phyloP scores from a whole-genome alignment of 92 coral and sea anemone genomes.

The Paragorgia papillata region DNA sequence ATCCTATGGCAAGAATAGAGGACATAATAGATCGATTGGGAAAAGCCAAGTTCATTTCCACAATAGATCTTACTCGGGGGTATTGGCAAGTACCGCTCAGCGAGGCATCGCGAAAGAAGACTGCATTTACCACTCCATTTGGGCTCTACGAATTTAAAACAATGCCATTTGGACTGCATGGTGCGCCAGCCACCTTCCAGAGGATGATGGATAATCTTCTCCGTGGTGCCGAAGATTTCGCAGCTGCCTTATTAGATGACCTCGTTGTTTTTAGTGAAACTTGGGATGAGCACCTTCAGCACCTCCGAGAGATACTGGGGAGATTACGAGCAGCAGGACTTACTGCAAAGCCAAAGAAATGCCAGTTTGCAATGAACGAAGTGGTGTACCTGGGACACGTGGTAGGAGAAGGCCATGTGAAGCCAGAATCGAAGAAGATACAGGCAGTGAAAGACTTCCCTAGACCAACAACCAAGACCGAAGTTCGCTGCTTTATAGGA shows the following conservation, averaged over 20 bases:
- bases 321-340: conserved; percentile 31
- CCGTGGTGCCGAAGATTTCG: not conserved
- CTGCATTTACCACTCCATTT: not conserved
- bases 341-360: conserved; percentile 52
- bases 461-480: conserved; percentile 48
- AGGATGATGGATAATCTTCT: not conserved
- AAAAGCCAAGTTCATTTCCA: conserved; percentile 16
- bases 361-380: conserved; percentile 19
- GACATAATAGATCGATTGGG: conserved; percentile 18
- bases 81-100: not conserved
- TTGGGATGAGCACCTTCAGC: conserved; percentile 37
- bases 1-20: conserved; percentile 46
- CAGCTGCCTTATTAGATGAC: conserved; percentile 53
- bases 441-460: conserved; percentile 20
- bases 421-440: conserved; percentile 23
- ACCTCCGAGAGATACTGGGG: conserved; percentile 34
- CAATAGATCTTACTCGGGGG: not conserved
- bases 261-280: conserved; percentile 30
- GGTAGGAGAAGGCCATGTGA: conserved; percentile 7
- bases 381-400: conserved; percentile 44
- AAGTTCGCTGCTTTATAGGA: conserved; percentile 36
- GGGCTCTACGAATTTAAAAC: conserved; percentile 10
- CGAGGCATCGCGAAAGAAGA: not conserved
- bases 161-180: too few relatives aligned
- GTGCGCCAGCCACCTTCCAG: too few relatives aligned